phyloP scores from a whole-genome alignment of 2,888 invertebrate species.

The Brachyptera putata region DNA sequence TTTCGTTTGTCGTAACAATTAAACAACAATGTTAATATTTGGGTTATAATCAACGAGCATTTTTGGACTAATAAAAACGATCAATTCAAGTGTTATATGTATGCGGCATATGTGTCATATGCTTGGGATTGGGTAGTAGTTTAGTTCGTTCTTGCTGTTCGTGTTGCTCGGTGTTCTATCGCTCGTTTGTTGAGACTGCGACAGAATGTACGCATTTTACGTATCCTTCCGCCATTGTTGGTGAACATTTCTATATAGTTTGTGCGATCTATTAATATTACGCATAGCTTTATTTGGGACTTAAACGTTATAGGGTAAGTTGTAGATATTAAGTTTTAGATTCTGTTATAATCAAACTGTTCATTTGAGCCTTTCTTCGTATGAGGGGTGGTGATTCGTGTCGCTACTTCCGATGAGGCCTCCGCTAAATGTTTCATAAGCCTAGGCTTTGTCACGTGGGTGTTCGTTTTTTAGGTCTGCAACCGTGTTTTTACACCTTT shows the following conservation, averaged over 20 bases:
- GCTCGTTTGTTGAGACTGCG: background rate
- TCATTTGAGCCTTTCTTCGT: too few relatives aligned
- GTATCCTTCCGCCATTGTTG: slow-evolving; percentile 34
- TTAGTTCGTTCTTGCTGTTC: background rate
- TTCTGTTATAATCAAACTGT: slow-evolving; percentile 10
- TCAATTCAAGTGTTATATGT: too few relatives aligned
- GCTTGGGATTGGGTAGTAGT: background rate
- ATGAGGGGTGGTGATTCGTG: too few relatives aligned
- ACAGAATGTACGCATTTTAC: background rate
- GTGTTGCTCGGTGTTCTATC: background rate
- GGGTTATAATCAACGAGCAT: too few relatives aligned
- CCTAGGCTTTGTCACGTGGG: slow-evolving; percentile 35
- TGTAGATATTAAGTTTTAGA: background rate
- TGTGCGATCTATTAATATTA: background rate
- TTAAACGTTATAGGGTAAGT: slow-evolving; percentile 12
- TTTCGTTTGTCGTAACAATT: too few relatives aligned
- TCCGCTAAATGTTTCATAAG: slow-evolving; percentile 31
- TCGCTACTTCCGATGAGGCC: slow-evolving; percentile 25
- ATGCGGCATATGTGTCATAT: too few relatives aligned
- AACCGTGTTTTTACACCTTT: background rate
- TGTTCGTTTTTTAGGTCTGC: slow-evolving; percentile 7
- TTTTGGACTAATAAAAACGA: too few relatives aligned
- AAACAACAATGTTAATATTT: too few relatives aligned
- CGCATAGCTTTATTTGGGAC: background rate
- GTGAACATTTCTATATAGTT: slow-evolving; percentile 22